A percentile compares a stretch with the other conserved stretches of the same genome.
These are phyloP conservation scores for Glyphotaelius pellucidus DNA, from an alignment of 2,888 invertebrate species.

Conservation along the genomic window DNA sequence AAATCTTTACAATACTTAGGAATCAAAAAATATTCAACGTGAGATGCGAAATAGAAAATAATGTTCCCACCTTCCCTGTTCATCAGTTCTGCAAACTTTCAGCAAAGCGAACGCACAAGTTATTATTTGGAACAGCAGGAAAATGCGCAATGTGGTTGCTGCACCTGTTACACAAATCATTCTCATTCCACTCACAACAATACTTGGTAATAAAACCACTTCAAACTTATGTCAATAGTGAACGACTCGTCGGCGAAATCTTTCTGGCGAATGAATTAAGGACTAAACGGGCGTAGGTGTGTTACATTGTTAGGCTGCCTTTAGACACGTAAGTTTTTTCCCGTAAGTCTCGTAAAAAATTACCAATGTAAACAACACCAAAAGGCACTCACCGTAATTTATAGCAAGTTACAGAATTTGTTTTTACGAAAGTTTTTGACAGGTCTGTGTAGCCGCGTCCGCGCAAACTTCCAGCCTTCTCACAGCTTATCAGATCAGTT, in stretches of 20 bases:
- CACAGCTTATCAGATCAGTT: no score
- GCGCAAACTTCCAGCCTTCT: no score
- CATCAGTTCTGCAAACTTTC: constrained; percentile 27
- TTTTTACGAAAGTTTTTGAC: no score
- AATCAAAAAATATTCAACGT: neutral
- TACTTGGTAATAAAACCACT: neutral
- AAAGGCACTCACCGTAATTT: no score
- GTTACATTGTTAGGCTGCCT: neutral
- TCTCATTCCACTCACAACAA: neutral
- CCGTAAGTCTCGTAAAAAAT: no score
- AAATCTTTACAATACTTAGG: no score
- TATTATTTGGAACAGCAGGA: constrained; percentile 2
- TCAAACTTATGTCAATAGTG: neutral
- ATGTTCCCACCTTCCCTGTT: neutral
- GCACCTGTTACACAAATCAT: neutral
- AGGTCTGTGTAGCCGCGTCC: no score
- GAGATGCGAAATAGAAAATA: neutral
- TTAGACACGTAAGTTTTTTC: no score
- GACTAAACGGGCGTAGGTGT: neutral
- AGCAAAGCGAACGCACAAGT: neutral
- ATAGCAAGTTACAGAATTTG: no score
- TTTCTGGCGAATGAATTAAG: constrained; percentile 4
- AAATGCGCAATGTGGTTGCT: neutral
- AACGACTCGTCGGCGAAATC: neutral
- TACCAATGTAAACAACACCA: no score